These are phyloP conservation scores for Phacellophora camtschatica DNA, from an alignment of 30 jellyfish, hydroid and myxozoan genomes.

Conservation along the genomic window DNA sequence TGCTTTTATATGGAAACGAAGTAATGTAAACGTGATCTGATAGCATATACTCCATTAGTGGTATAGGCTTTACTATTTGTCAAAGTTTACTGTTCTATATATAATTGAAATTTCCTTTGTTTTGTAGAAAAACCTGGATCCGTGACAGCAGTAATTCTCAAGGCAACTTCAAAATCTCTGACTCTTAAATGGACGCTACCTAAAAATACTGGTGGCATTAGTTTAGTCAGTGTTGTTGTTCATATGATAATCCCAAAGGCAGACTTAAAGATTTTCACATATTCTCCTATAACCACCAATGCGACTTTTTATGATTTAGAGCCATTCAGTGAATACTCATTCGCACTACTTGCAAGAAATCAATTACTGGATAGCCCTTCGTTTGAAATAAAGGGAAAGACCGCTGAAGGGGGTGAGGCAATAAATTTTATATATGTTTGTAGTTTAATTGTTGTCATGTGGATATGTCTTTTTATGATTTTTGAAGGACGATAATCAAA, in stretches of 20 bases:
- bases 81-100: no score
- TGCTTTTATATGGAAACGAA: no score
- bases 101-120: background rate
- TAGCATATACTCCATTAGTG: no score
- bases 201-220: constrained; percentile 61
- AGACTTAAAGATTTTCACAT: background rate
- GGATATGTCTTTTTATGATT: no score
- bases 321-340: constrained; percentile 54
- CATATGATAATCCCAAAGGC: background rate
- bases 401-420: constrained; percentile 77
- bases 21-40: no score
- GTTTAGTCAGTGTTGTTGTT: background rate
- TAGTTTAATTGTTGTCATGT: no score
- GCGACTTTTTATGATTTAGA: background rate
- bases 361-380: constrained; percentile 47
- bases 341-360: constrained; percentile 47
- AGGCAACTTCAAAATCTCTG: constrained; percentile 21
- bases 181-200: constrained; percentile 27
- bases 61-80: no score
- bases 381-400: background rate
- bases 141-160: constrained; percentile 14
- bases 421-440: no score
- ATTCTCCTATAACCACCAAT: background rate
- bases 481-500: no score
- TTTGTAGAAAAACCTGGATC: constrained; percentile 58